Evolutionary conservation across 2,888 invertebrate species (phyloP).

Genomic region (Myathropa florea): DNA sequence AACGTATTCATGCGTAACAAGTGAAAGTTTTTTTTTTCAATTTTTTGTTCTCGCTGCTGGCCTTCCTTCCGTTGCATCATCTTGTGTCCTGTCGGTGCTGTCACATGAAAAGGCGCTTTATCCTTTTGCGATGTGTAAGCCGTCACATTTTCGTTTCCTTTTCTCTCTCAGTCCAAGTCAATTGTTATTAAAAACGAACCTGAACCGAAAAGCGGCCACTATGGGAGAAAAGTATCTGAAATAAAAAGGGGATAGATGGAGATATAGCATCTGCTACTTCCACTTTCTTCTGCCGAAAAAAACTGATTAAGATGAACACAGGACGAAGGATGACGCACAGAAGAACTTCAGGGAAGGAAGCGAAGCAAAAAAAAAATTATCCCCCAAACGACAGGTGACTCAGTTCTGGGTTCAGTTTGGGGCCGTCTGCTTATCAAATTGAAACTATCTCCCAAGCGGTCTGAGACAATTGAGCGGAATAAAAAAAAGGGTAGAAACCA

Average conservation of each 20-base stretch:
- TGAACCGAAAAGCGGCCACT: background rate
- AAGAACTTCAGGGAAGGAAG: slow-evolving; percentile 30
- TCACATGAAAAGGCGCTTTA: slow-evolving; percentile 52
- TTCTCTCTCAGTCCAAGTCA: slow-evolving; percentile 14
- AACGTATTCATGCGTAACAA: slow-evolving; percentile 69
- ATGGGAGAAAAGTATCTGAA: slow-evolving; percentile 14
- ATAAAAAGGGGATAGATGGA: background rate
- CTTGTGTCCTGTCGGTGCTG: slow-evolving; percentile 55
- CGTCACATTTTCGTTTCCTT: slow-evolving; percentile 20
- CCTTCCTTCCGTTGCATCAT: slow-evolving; percentile 12
- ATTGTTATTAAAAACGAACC: slow-evolving; percentile 53
- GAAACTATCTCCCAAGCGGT: slow-evolving; percentile 35
- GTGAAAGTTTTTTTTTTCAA: slow-evolving; percentile 52
- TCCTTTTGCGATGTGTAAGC: slow-evolving; percentile 38
- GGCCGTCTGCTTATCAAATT: slow-evolving; percentile 53
- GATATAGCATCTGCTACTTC: slow-evolving; percentile 59
- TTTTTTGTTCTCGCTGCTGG: slow-evolving; percentile 8
- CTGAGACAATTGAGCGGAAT: slow-evolving; percentile 36
- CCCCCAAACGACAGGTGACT: slow-evolving; percentile 63
- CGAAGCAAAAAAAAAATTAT: slow-evolving; percentile 1
- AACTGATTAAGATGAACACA: slow-evolving; percentile 57
- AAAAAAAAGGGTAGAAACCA: slow-evolving; percentile 4
- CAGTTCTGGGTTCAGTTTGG: slow-evolving; percentile 17
- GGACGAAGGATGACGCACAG: slow-evolving; percentile 18
- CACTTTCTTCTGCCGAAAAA: slow-evolving; percentile 53